phyloP scores from a whole-genome alignment of 2,113 vertebrate genomes.

The Sterna hirundo region DNA sequence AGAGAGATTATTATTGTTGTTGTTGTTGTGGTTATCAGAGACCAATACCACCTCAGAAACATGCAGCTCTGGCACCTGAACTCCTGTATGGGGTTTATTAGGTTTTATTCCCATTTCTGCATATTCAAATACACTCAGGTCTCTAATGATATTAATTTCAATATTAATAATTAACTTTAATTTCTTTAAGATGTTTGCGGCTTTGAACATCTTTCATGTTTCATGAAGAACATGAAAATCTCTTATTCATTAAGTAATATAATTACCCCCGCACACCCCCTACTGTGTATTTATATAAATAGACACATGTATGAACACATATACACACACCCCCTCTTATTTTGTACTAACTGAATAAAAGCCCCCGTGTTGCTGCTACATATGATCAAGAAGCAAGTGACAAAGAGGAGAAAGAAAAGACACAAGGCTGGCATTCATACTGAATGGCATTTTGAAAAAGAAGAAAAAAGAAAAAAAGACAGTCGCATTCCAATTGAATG shows the following conservation, averaged over 20 bases:
- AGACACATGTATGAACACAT: neutral
- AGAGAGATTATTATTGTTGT: neutral
- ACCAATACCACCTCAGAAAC: neutral
- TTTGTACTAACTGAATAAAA: neutral
- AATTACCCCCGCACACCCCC: neutral
- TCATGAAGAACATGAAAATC: neutral
- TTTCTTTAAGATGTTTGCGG: neutral
- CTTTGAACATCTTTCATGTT: neutral
- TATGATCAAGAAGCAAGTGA: neutral
- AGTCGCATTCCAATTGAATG: neutral
- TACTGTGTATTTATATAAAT: neutral
- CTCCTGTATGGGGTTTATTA: neutral
- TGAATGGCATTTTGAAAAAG: neutral
- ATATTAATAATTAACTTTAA: neutral
- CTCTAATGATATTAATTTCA: neutral
- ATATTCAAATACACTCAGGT: neutral
- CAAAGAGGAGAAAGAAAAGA: neutral
- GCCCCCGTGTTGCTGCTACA: neutral
- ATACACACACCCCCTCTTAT: neutral
- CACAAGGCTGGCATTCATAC: neutral
- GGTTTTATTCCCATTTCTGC: neutral
- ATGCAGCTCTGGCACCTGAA: neutral
- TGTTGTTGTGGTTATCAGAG: neutral
- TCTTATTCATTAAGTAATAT: neutral
- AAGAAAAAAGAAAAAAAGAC: accelerated